Base-by-base conservation (phyloP, 2,888 invertebrate species). In the Lycia hirtaria region DNA sequence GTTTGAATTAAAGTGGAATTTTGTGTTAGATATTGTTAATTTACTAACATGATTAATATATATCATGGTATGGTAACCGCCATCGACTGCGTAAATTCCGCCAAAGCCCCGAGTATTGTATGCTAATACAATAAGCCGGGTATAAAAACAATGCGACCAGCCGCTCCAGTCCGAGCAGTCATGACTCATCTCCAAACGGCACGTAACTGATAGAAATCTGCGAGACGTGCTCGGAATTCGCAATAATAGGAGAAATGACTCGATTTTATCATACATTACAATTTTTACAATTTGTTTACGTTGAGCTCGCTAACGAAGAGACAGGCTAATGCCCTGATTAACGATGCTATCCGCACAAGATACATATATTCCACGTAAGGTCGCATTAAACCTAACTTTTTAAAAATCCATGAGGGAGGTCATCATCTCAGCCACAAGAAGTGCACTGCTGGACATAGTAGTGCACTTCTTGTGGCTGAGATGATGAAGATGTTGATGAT, bases 61-160 rank as follows among this genome's bases (percentile, higher is more conserved):
- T n/a, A n/a, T n/a, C n/a, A n/a, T n/a, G n/a, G n/a, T 6, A 20
- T 28, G 19, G 33, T 22, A 26, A 15, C 24, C 15, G 10, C 1
- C 17, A 26, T 26, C 10, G 15, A 3, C 26, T 15, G 41, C 10
- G 17, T 10, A 43, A 43, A 43, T 30, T 28, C 28, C 19, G 19
- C 6, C 43, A 28, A 17, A 30, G 6, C 3, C 15, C 5, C 15
- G 41, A 10, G 15, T 22, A 56, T 54, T 59, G 58, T 58, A 58
- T 58, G 58, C 45, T 32, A 54, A 58, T 53, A 4, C 7, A 14
- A 28, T 14, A 20, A 22, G 22, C 20, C 10, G n/a, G 41, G 41
- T 55, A 15, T 40, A 30, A 32, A 20, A 38, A 49, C 20, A n/a
- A 14, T 5, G 30, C 17, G 6, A 37, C 20, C 3, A 35, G 17